Evolutionary conservation across 2,113 vertebrate species (phyloP), one percentile per base, ranked within the genome.

Genomic region (Eptesicus fuscus): DNA sequence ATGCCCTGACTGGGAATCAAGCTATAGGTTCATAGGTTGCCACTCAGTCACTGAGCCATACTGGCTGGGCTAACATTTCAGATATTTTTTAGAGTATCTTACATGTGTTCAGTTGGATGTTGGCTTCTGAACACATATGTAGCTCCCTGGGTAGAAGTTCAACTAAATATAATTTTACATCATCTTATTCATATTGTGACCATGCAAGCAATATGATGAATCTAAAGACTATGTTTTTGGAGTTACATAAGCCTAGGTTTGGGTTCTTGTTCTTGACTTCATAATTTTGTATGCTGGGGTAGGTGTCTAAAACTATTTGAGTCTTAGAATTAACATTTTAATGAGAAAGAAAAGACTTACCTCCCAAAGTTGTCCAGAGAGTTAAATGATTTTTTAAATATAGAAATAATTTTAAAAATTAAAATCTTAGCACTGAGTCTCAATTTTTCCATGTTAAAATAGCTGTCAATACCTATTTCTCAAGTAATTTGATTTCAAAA

Each of bases 401-500:
- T 35, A 37, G n/a, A 61, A 74, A 80, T 32, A 63, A 70, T 77
- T 69, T 71, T 20, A 37, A 83, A 88, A 76, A 53, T 18, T 49
- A 85, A 88, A 91, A 35, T 35, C 25, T 80, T 79, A 67, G 4
- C 8, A 40, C 5, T 28, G 9, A 88, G 12, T 42, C 49, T 56
- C 12, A 86, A 4, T 5, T 30, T 90, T 89, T 79, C 37, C 37
- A 28, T 70, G 13, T 70, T 44, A 40, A 71, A 74, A 44, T 84
- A 59, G 2, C 8, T 70, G 9, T 73, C 37, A 51, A 47, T 90
- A 93, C 5, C 42, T 90, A 61, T 59, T 85, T 93, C 35, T 79
- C 65, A 92, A 88, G 47, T 71, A 80, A 73, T 44, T 20, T 56
- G 56, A 67, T 73, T 90, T 74, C 67, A 67, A 37, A 95, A 94